Evolutionary conservation across 2,888 invertebrate species (phyloP).

Genomic region (Drosophila lutescens): DNA sequence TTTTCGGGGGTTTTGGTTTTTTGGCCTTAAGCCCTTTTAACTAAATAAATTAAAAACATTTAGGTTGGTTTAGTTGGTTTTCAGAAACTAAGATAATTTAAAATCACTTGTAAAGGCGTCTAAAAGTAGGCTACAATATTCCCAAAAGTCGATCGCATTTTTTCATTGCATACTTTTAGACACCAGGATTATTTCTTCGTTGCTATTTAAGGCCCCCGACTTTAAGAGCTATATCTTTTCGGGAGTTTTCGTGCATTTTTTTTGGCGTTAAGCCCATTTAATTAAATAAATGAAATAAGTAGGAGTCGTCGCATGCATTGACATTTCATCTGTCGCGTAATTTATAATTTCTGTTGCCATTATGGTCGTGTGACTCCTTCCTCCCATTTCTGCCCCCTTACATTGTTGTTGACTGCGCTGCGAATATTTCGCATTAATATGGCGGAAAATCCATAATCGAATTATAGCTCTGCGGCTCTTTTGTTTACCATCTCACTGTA

Average conservation of each 20-base stretch:
- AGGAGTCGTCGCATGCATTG: slow-evolving; percentile 63
- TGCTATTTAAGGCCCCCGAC: background rate
- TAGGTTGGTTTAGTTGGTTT: too few relatives aligned
- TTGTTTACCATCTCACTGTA: slow-evolving; percentile 60
- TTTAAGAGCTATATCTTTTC: slow-evolving; percentile 9
- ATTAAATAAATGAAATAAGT: slow-evolving; percentile 79
- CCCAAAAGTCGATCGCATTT: too few relatives aligned
- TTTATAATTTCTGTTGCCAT: slow-evolving; percentile 78
- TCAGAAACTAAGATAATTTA: too few relatives aligned
- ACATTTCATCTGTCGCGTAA: slow-evolving; percentile 80
- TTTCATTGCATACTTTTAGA: too few relatives aligned
- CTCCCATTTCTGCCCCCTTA: slow-evolving; percentile 10
- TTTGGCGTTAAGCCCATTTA: slow-evolving; percentile 49
- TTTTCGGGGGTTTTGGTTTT: slow-evolving; percentile 16
- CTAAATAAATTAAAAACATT: slow-evolving; percentile 81
- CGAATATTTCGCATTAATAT: slow-evolving; percentile 81
- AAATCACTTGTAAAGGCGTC: too few relatives aligned
- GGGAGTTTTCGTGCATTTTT: slow-evolving; percentile 14
- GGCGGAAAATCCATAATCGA: slow-evolving; percentile 81
- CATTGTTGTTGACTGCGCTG: slow-evolving; percentile 67
- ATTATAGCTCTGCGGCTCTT: slow-evolving; percentile 76
- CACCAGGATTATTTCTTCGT: slow-evolving; percentile 18
- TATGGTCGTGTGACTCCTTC: slow-evolving; percentile 50
- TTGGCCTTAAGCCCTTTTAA: slow-evolving; percentile 52
- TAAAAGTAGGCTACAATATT: too few relatives aligned